Evolutionary conservation across 2,888 invertebrate species (phyloP).

Genomic region (Acleris emargana): DNA sequence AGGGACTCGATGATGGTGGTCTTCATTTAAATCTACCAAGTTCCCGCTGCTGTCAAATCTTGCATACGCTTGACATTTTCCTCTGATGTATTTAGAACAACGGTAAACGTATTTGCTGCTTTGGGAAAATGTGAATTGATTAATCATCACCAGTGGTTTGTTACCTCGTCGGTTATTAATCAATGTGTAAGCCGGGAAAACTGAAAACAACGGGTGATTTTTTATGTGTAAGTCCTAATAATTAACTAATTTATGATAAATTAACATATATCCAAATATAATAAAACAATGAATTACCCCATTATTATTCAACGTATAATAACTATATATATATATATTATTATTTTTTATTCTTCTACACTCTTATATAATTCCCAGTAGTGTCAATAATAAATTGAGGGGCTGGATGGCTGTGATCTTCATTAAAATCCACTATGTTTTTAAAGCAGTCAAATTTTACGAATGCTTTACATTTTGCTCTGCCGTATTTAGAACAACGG

Average conservation of each 20-base stretch:
- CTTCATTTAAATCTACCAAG: too few species aligned
- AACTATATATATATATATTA: too few species aligned
- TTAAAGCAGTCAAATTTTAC: background rate
- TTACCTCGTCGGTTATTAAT: background rate
- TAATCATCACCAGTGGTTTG: background rate
- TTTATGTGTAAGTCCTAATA: background rate
- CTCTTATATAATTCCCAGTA: background rate
- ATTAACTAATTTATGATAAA: too few species aligned
- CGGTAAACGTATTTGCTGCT: slow-evolving; percentile 1
- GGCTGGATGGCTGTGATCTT: slow-evolving; percentile 9
- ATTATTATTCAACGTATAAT: too few species aligned
- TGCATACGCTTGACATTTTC: background rate
- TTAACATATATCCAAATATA: too few species aligned
- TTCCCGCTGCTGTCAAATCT: background rate
- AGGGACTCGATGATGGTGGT: slow-evolving; percentile 3
- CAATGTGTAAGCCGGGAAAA: background rate
- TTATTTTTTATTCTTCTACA: background rate
- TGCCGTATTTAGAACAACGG: slow-evolving; percentile 8
- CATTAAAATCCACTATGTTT: background rate
- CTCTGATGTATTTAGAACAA: slow-evolving; percentile 8
- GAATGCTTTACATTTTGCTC: background rate
- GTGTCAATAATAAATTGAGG: slow-evolving; percentile 13
- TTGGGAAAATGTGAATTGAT: background rate
- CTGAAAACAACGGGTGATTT: background rate
- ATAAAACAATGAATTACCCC: too few species aligned